Conservation (phyloP, 2,797 vertebrate genomes). For the Argyrosomus regius region DNA sequence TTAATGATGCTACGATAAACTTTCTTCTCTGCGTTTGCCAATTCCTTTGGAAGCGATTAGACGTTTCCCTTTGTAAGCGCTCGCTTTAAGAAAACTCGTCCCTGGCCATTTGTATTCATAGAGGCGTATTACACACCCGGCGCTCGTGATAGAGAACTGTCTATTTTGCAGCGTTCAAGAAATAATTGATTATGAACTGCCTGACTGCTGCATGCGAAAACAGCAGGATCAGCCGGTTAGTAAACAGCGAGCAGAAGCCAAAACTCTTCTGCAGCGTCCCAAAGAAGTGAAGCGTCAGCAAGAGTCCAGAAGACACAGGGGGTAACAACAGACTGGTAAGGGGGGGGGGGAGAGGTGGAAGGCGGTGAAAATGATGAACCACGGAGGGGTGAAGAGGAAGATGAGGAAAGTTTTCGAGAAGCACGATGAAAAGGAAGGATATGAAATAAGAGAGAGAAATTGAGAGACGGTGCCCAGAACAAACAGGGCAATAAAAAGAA, state of each 20-base stretch:
- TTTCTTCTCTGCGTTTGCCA: neutral
- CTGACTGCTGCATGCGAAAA: conserved; percentile 54
- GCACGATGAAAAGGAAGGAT: neutral
- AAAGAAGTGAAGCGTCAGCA: conserved; percentile 66
- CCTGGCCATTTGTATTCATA: conserved; percentile 36
- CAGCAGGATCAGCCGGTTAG: conserved; percentile 67
- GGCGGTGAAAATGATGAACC: neutral
- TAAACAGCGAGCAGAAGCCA: conserved; percentile 56
- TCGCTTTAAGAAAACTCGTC: conserved; percentile 24
- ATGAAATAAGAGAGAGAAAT: neutral
- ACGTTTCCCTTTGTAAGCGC: conserved; percentile 15
- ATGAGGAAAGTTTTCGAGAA: neutral
- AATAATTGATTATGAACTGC: conserved; percentile 63
- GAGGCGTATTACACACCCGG: conserved; percentile 16
- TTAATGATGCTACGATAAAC: conserved; percentile 5
- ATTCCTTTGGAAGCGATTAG: conserved; percentile 42
- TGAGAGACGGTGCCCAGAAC: neutral
- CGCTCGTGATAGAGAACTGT: conserved; percentile 48
- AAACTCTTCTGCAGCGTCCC: conserved; percentile 40
- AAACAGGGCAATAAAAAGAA: neutral
- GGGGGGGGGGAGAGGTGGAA: neutral
- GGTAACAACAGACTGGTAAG: conserved; percentile 33
- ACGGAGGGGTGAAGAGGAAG: neutral
- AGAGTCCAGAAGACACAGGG: conserved; percentile 37
- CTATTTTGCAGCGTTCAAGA: conserved; percentile 57